A percentile compares a stretch with the other conserved stretches of the same genome.
Conservation (phyloP, 1,140 invertebrate species). For the Mercenaria mercenaria region DNA sequence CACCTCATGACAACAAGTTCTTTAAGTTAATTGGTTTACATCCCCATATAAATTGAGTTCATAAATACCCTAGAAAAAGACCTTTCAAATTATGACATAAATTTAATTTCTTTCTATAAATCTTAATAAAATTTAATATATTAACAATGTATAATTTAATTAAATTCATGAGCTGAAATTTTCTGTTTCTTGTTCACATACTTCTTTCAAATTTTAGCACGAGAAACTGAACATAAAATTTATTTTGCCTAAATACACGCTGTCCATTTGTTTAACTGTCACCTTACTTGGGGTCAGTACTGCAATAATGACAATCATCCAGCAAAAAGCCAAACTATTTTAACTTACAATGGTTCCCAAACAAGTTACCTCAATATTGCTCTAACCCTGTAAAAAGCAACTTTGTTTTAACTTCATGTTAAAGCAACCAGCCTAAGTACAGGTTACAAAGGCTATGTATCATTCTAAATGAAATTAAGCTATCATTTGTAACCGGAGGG, state of each 20-base stretch:
- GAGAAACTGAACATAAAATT: neutral
- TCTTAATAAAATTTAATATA: no score
- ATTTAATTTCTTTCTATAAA: no score
- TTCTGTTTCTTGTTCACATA: no score
- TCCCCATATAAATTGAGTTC: neutral
- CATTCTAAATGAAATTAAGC: neutral
- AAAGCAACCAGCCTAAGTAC: neutral
- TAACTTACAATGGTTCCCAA: neutral
- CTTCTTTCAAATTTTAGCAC: neutral
- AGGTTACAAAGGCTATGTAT: neutral
- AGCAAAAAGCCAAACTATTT: neutral
- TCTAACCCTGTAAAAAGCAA: neutral
- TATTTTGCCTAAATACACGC: neutral
- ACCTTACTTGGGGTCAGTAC: constrained; percentile 2
- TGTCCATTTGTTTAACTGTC: constrained; percentile 24
- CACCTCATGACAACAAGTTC: no score
- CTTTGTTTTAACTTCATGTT: neutral
- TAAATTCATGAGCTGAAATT: no score
- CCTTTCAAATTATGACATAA: no score
- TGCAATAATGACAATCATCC: neutral
- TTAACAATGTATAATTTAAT: no score
- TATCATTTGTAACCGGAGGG: no score
- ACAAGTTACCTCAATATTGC: neutral
- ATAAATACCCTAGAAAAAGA: neutral
- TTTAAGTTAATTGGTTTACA: no score